Evolutionary conservation across 2,888 invertebrate species (phyloP).

Genomic region (Agrochola macilenta): DNA sequence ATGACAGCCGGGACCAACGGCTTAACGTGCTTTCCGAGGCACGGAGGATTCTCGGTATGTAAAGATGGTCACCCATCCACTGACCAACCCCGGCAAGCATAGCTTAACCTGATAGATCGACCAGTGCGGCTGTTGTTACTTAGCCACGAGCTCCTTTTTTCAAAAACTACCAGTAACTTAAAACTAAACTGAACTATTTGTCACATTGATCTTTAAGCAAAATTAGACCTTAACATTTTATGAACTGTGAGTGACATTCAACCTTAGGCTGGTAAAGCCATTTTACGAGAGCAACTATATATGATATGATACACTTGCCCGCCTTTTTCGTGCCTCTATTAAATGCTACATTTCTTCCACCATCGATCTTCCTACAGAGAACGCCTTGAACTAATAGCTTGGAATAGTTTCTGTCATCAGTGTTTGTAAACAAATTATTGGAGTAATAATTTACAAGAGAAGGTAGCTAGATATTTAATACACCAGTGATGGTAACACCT

Average conservation of each 20-base stretch:
- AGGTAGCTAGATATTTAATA: conserved; percentile 23
- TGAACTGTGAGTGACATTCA: neutral
- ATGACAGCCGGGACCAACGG: no score
- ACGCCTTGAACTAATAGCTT: conserved; percentile 45
- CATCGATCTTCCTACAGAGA: conserved; percentile 32
- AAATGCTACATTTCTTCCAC: conserved; percentile 45
- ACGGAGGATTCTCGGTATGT: no score
- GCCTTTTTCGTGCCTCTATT: conserved; percentile 60
- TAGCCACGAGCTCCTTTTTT: no score
- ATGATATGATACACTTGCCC: conserved; percentile 47
- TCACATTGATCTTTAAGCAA: neutral
- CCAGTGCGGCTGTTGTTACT: no score
- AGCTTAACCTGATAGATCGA: no score
- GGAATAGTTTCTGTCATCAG: conserved; percentile 30
- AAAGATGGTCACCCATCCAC: no score
- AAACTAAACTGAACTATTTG: neutral
- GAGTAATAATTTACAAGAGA: conserved; percentile 4
- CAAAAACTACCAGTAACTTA: neutral
- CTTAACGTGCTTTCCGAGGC: no score
- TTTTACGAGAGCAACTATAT: neutral
- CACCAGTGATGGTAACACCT: conserved; percentile 14
- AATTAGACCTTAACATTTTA: neutral
- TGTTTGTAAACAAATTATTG: conserved; percentile 35
- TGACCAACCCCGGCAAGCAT: no score
- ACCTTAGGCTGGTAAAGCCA: neutral